phyloP scores from a whole-genome alignment of 2,113 vertebrate species.

The Pundamilia nyererei region DNA sequence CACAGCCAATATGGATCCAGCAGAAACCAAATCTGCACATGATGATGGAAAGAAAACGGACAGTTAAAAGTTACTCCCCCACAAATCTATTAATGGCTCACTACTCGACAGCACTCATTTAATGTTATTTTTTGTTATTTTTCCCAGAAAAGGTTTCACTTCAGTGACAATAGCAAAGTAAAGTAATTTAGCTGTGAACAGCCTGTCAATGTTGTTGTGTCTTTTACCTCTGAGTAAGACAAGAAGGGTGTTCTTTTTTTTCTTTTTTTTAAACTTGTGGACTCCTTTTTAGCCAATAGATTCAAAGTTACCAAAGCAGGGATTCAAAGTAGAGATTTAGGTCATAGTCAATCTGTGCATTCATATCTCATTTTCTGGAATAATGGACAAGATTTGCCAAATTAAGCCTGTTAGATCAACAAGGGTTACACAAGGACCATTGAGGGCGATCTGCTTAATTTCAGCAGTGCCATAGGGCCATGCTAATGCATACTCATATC shows the following conservation, averaged over 20 bases:
- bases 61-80: neutral
- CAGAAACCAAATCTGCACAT: neutral
- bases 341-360: neutral
- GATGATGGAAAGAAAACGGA: neutral
- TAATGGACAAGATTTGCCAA: neutral
- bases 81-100: neutral
- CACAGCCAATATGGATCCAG: neutral
- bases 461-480: neutral
- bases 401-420: neutral
- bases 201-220: neutral
- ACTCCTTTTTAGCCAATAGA: neutral
- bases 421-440: neutral
- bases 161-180: neutral
- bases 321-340: neutral
- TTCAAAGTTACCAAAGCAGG: neutral
- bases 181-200: neutral
- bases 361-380: neutral
- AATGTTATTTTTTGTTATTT: neutral
- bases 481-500: neutral
- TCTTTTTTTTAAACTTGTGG: neutral
- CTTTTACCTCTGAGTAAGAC: neutral
- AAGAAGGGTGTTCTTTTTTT: neutral
- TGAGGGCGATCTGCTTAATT: neutral
- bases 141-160: neutral
- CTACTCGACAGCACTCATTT: neutral